A percentile compares a stretch with the other conserved stretches of the same genome.
Evolutionary conservation across 2,888 invertebrate genomes (phyloP).

Genomic region (Tiliacea citrago): DNA sequence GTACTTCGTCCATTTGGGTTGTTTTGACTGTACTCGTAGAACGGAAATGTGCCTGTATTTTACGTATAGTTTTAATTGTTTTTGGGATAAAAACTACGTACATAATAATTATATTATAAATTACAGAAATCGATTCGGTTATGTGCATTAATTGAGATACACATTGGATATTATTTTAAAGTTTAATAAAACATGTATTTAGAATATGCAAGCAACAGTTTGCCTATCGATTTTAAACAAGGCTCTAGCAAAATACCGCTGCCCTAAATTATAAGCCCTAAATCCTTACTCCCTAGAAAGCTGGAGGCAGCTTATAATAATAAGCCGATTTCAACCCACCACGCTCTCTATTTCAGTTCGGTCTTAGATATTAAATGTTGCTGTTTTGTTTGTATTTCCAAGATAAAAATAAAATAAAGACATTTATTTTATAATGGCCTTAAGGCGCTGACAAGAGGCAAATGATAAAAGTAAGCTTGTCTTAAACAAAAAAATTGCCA

Average conservation of each 20-base stretch:
- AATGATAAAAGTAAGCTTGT: too few relatives aligned
- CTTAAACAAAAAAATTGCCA: too few relatives aligned
- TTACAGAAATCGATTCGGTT: too few relatives aligned
- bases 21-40: too few relatives aligned
- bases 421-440: background rate
- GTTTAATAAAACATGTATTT: background rate
- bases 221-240: slow-evolving; percentile 35
- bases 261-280: slow-evolving; percentile 60
- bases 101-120: too few relatives aligned
- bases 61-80: too few relatives aligned
- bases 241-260: slow-evolving; percentile 45
- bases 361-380: slow-evolving; percentile 39
- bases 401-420: slow-evolving; percentile 1
- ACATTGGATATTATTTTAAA: too few relatives aligned
- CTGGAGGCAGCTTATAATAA: slow-evolving; percentile 54
- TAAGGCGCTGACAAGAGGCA: too few relatives aligned
- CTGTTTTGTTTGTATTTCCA: slow-evolving; percentile 19
- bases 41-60: too few relatives aligned
- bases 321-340: slow-evolving; percentile 57
- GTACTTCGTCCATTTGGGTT: too few relatives aligned
- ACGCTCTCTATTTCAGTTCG: slow-evolving; percentile 32
- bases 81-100: too few relatives aligned
- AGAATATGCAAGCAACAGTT: slow-evolving; percentile 6
- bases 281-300: slow-evolving; percentile 64
- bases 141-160: too few relatives aligned